Evolutionary conservation across 64 coral and sea anemone genomes (phyloP).

Genomic region (Pocillopora damicornis): DNA sequence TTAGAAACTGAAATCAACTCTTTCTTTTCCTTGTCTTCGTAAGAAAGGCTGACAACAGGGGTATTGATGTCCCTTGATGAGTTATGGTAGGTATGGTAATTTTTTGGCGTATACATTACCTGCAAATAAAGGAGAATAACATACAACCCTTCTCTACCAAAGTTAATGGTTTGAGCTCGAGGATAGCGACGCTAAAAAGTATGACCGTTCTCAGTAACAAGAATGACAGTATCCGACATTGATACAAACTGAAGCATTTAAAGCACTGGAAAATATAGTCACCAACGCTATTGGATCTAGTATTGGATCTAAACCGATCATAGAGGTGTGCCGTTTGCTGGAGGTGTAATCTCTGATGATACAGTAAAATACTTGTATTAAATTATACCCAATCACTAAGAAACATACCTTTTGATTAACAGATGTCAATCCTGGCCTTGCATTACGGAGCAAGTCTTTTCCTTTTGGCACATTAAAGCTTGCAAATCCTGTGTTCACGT

Average conservation of each 20-base stretch:
- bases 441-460: conserved; percentile 19
- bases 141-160: background rate
- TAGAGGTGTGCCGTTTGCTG: no score
- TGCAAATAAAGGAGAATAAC: background rate
- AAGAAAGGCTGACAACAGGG: conserved; percentile 62
- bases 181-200: no score
- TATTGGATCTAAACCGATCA: no score
- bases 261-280: no score
- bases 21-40: conserved; percentile 37
- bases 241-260: no score
- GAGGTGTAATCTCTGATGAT: no score
- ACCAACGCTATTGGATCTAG: no score
- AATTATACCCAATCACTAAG: no score
- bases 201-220: no score
- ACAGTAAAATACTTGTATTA: no score
- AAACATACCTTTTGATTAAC: conserved; percentile 54
- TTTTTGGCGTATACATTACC: conserved; percentile 43
- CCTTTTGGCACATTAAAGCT: conserved; percentile 49
- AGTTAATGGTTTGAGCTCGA: no score
- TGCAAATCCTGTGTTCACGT: conserved; percentile 2
- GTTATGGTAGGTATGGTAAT: conserved; percentile 56
- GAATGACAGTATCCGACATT: no score
- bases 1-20: conserved; percentile 41
- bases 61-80: conserved; percentile 43
- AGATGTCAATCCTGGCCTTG: background rate